Base-by-base conservation (phyloP, 1,140 invertebrate species). In the Brachionus asplanchnoidis region DNA sequence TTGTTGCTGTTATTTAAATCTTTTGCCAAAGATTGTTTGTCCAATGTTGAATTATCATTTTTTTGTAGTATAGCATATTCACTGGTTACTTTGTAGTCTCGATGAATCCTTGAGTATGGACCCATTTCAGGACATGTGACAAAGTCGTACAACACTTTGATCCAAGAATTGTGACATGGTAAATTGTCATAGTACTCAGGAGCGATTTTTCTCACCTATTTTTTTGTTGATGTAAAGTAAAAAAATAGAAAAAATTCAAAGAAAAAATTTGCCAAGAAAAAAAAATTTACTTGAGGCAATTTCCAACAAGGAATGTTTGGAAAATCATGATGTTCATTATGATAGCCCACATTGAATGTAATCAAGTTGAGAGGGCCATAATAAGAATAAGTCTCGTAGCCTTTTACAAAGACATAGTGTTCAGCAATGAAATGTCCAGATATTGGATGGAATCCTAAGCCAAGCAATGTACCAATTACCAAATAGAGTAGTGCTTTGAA, bases 361-460 rank as follows among this genome's bases (percentile, higher is more conserved):
- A 99, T 94, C 89, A 93, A 94, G 91, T 99, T 99, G n/a, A 99
- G 91, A 12, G 94, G 93, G 0, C 98, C 98, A 90, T 99, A 99
- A 89, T 99, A 99, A 40, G 97, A 98, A 87, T 99, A 99, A 0
- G 97, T 99, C 90, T 99, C 97, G 88, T 93, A 97, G 3, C 96
- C 97, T 89, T 97, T 96, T 85, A 93, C 93, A 88, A 98, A 99
- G 95, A 99, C 97, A 89, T 99, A 99, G 91, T 99, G 97, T 87
- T 99, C 97, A 0, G 97, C 97, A 87, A 99, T 95, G 87, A 99
- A 99, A 89, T 99, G 97, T 0, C 96, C 97, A 65, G 97, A 97
- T n/a, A 99, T 95, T 9, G 97, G 97, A 92, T 99, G 97, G 7
- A 97, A 88, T 0, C 97, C 97, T 94, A 98, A 97, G 0, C 96